Percentiles rank a stretch among this genome's conserved stretches.
Evolutionary conservation across 2,888 invertebrate species (phyloP).

Genomic region (Perizoma flavofasciatum): DNA sequence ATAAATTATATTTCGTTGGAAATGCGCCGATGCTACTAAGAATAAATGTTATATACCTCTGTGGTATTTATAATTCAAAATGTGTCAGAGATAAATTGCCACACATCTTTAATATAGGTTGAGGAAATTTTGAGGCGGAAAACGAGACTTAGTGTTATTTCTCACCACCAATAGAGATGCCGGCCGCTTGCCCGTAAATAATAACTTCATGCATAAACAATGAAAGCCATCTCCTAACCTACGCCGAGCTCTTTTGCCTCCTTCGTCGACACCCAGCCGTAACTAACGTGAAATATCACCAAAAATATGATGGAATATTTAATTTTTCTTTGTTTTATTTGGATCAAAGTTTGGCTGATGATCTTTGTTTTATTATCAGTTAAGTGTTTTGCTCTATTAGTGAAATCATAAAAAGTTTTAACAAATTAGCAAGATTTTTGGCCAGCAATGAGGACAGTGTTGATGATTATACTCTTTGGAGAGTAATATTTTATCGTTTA

Average conservation of each 20-base stretch:
- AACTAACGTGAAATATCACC: slow-evolving; percentile 53
- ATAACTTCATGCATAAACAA: slow-evolving; percentile 77
- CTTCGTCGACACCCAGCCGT: slow-evolving; percentile 54
- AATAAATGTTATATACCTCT: too few relatives aligned
- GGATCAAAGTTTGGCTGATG: not conserved
- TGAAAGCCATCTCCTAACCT: slow-evolving; percentile 58
- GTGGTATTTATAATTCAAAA: too few relatives aligned
- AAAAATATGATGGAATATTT: slow-evolving; percentile 39
- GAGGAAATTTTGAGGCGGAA: not conserved
- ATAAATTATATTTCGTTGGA: too few relatives aligned
- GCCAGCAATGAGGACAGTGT: too few relatives aligned
- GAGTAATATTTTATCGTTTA: too few relatives aligned
- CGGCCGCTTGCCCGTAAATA: slow-evolving; percentile 60
- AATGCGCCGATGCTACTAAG: too few relatives aligned
- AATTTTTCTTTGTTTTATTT: slow-evolving; percentile 13
- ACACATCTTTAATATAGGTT: not conserved
- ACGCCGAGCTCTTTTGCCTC: slow-evolving; percentile 46
- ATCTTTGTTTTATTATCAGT: too few relatives aligned
- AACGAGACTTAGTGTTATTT: slow-evolving; percentile 12
- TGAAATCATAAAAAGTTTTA: too few relatives aligned
- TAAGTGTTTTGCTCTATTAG: too few relatives aligned
- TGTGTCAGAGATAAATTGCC: too few relatives aligned
- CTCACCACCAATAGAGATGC: slow-evolving; percentile 35
- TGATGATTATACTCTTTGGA: too few relatives aligned
- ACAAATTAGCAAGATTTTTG: too few relatives aligned